These are phyloP conservation scores for Acanthochromis polyacanthus DNA, from an alignment of 2,113 vertebrate species.

Conservation along the genomic window DNA sequence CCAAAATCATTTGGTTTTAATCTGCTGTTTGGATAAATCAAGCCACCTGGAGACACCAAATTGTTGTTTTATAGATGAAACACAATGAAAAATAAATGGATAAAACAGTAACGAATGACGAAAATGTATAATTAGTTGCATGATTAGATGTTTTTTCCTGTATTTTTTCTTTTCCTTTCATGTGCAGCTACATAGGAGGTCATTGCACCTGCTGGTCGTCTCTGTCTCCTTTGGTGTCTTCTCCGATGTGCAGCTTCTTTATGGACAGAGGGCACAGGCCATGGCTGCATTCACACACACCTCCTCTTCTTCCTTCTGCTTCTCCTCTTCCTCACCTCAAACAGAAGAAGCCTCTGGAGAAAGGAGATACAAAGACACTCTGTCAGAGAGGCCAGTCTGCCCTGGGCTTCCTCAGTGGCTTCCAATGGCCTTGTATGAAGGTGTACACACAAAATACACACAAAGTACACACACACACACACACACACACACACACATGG, in stretches of 20 bases:
- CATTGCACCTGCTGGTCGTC: constrained; percentile 66
- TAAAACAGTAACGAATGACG: neutral
- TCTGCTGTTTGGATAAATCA: too few relatives aligned
- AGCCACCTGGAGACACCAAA: too few relatives aligned
- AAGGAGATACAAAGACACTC: constrained; percentile 67
- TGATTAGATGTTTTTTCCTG: too few relatives aligned
- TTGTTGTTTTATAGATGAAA: too few relatives aligned
- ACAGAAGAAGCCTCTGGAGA: constrained; percentile 66
- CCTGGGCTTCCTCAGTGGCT: constrained; percentile 54
- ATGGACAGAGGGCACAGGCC: constrained; percentile 51
- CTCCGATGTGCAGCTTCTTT: constrained; percentile 56
- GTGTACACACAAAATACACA: constrained; percentile 31
- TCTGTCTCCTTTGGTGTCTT: constrained; percentile 51
- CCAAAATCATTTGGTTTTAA: too few relatives aligned
- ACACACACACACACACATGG: constrained; percentile 26
- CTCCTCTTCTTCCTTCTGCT: constrained; percentile 26
- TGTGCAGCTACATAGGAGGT: neutral
- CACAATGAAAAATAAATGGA: too few relatives aligned
- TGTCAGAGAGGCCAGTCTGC: constrained; percentile 69
- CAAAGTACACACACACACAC: constrained; percentile 34
- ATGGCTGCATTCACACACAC: constrained; percentile 68
- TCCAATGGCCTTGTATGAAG: constrained; percentile 59
- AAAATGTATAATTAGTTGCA: neutral
- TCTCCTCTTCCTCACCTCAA: constrained; percentile 69
- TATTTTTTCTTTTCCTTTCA: too few relatives aligned